Conservation (phyloP, 2,888 invertebrate species). For the Lepidocyrtoides sp. region DNA sequence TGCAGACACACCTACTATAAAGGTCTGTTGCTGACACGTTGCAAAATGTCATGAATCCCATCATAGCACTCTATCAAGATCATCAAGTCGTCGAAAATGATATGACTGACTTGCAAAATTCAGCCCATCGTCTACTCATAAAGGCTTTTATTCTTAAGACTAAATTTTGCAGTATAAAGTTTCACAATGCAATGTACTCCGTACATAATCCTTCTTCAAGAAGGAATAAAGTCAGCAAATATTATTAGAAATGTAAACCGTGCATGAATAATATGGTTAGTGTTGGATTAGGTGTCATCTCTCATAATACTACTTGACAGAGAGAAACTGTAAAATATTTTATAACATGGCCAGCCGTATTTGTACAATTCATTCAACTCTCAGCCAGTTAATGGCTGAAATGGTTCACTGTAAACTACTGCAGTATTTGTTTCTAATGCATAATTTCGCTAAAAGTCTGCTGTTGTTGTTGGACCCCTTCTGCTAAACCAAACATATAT, state of each 20-base stretch:
- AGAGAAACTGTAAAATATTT: slow-evolving; percentile 23
- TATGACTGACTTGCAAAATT: slow-evolving; percentile 52
- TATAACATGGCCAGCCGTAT: background rate
- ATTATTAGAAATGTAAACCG: background rate
- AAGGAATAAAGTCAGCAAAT: background rate
- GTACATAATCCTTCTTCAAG: background rate
- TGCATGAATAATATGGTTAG: background rate
- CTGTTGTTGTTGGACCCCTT: background rate
- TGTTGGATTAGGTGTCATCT: background rate
- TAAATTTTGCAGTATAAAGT: slow-evolving; percentile 2
- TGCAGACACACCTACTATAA: slow-evolving; percentile 20
- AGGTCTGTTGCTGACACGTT: slow-evolving; percentile 30
- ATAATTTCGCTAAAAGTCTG: background rate
- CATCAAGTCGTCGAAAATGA: slow-evolving; percentile 32
- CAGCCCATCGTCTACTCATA: background rate
- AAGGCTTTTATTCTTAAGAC: background rate
- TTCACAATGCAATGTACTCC: background rate
- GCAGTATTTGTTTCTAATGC: background rate
- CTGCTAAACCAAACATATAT: background rate
- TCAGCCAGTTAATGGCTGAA: background rate
- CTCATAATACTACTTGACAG: background rate
- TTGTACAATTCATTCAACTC: background rate
- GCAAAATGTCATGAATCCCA: slow-evolving; percentile 39
- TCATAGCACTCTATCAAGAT: slow-evolving; percentile 46
- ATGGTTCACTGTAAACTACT: background rate